Conservation (phyloP, 2,888 invertebrate species). For the Pyralis farinalis region DNA sequence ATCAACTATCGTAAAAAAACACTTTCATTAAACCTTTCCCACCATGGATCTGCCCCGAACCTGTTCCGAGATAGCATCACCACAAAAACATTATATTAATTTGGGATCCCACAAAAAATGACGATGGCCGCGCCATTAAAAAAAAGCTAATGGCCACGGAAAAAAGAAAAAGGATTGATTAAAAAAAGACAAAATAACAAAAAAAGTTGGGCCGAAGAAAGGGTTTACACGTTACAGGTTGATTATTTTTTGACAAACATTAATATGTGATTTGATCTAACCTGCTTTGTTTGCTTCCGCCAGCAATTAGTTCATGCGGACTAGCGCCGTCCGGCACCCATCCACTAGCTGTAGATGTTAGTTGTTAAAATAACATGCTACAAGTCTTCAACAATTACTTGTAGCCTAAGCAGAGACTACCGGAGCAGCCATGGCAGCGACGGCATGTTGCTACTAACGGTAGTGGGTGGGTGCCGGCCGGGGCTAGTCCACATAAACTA, state of each 20-base stretch:
- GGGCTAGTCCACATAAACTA: too few relatives aligned
- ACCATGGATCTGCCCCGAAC: slow-evolving; percentile 50
- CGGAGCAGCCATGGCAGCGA: too few relatives aligned
- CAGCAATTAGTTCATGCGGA: too few relatives aligned
- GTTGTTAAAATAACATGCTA: too few relatives aligned
- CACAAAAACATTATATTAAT: slow-evolving; percentile 75
- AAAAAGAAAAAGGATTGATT: slow-evolving; percentile 67
- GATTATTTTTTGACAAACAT: slow-evolving; percentile 38
- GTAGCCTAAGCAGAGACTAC: too few relatives aligned
- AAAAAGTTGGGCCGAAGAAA: slow-evolving; percentile 50
- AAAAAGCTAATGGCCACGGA: slow-evolving; percentile 75
- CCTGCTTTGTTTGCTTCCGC: too few relatives aligned
- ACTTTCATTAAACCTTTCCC: slow-evolving; percentile 77
- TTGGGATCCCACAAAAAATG: slow-evolving; percentile 78
- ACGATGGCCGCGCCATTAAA: slow-evolving; percentile 65
- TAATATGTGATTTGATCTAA: too few relatives aligned
- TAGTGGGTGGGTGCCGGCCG: too few relatives aligned
- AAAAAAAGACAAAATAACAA: slow-evolving; percentile 43
- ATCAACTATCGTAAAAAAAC: slow-evolving; percentile 50
- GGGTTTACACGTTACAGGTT: slow-evolving; percentile 64
- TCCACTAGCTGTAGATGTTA: too few relatives aligned
- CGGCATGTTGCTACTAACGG: too few relatives aligned
- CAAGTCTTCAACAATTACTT: too few relatives aligned
- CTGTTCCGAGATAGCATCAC: slow-evolving; percentile 60
- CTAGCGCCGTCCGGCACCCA: too few relatives aligned